Evolutionary conservation across 2,888 invertebrate genomes (phyloP), one percentile per base, ranked within the genome.

Genomic region (Drosophila fulvimacula): DNA sequence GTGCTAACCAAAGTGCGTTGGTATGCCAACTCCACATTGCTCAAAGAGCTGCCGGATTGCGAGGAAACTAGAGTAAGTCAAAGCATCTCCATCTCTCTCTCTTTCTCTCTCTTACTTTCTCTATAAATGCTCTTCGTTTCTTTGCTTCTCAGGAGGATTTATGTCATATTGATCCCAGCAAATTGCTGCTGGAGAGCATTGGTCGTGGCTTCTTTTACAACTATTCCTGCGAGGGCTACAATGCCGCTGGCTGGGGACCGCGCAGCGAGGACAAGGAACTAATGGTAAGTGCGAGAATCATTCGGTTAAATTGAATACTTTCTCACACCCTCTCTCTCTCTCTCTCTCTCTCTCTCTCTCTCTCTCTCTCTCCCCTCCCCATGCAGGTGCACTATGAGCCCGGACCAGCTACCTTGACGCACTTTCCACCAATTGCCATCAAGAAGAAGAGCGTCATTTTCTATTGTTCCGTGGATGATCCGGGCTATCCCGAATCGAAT

Each of bases 191-290:
- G 32, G 96, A 97, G 85, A 95, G 96, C 78, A 97, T 98, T n/a
- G 96, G 95, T 5, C 95, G 97, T 90, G 95, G 95, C 62, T 98
- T 98, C 92, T 97, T 98, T 86, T 98, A 98, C 30, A 98, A 98
- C 93, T 98, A 98, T 93, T 97, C 98, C 0, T 98, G 98, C 91
- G 95, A 96, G 88, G 98, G 98, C 17, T 95, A 95, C 92, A 98
- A 98, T 93, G 94, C 95, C 15, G 98, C 97, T 11, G 97, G 97
- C 10, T 97, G 97, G 96, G 98, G 98, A 44, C 94, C 95, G 39
- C 94, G 95, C 79, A 97, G 97, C 36, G 94, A 94, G 41, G 95
- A 95, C 69, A 95, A 95, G 30, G 96, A 97, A 83, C 94, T 98
- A 13, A 93, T 96, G 81, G 97, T 98, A 69, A 73, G 80, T 24